These are phyloP conservation scores for Pachycephala philippinensis DNA, from an alignment of 2,113 vertebrate genomes.

Conservation along the genomic window DNA sequence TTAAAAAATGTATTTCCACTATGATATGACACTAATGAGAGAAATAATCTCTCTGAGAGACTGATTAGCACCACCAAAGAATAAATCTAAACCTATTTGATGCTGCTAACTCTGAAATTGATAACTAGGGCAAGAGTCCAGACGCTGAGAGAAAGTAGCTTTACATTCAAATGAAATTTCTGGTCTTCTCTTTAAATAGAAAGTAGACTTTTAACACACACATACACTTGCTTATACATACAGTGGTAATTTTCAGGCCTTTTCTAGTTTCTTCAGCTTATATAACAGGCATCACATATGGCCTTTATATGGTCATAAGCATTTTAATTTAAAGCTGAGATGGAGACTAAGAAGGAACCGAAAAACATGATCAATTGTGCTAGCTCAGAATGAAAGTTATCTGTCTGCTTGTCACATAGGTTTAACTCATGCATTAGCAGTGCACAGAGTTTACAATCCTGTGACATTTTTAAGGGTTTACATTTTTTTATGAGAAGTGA, in stretches of 20 bases:
- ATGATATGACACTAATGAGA: neutral
- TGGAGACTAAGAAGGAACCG: neutral
- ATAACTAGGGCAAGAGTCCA: neutral
- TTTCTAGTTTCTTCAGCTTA: neutral
- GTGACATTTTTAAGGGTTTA: neutral
- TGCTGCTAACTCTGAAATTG: neutral
- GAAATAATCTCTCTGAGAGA: neutral
- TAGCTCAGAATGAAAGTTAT: neutral
- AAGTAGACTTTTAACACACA: neutral
- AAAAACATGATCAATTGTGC: neutral
- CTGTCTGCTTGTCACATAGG: neutral
- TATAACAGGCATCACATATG: neutral
- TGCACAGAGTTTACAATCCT: neutral
- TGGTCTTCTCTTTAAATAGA: neutral
- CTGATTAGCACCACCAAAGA: neutral
- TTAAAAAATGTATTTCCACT: neutral
- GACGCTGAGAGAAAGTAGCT: neutral
- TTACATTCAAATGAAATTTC: neutral
- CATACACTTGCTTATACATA: neutral
- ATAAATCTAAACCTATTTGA: neutral
- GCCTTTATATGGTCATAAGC: neutral
- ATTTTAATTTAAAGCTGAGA: neutral
- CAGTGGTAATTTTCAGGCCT: neutral
- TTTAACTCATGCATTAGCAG: neutral
- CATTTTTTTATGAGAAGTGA: neutral